These are phyloP conservation scores for Rhinoptilus africanus DNA, from an alignment of 2,113 vertebrate species.

Conservation along the genomic window DNA sequence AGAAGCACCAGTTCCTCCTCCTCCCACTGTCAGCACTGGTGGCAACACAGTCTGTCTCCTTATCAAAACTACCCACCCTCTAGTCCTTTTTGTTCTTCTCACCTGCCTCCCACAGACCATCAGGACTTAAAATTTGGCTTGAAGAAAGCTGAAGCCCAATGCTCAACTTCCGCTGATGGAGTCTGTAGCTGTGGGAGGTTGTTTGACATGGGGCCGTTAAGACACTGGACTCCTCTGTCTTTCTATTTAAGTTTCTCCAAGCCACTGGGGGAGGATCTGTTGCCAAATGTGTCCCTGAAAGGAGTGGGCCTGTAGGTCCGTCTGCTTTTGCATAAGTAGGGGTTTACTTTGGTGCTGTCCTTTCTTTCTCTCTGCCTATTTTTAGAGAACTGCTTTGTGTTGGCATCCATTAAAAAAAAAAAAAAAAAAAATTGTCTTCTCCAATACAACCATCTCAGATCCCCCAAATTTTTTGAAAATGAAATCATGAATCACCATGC, in stretches of 20 bases:
- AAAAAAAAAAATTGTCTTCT: background rate
- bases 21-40: background rate
- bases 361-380: background rate
- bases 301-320: background rate
- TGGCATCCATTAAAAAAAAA: background rate
- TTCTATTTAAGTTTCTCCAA: background rate
- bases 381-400: background rate
- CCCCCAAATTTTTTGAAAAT: background rate
- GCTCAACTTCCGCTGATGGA: background rate
- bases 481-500: constrained; percentile 22
- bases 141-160: background rate
- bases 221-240: background rate
- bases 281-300: background rate
- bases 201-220: background rate
- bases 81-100: background rate
- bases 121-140: background rate
- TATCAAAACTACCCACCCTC: background rate
- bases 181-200: background rate
- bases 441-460: background rate
- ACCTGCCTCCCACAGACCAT: background rate
- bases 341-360: background rate
- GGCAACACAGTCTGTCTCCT: background rate
- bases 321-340: background rate
- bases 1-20: background rate
- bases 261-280: background rate